A percentile compares a stretch with the other conserved stretches of the same genome.
Conservation (phyloP, 2,888 invertebrate species). For the Drosophila stalkeri region DNA sequence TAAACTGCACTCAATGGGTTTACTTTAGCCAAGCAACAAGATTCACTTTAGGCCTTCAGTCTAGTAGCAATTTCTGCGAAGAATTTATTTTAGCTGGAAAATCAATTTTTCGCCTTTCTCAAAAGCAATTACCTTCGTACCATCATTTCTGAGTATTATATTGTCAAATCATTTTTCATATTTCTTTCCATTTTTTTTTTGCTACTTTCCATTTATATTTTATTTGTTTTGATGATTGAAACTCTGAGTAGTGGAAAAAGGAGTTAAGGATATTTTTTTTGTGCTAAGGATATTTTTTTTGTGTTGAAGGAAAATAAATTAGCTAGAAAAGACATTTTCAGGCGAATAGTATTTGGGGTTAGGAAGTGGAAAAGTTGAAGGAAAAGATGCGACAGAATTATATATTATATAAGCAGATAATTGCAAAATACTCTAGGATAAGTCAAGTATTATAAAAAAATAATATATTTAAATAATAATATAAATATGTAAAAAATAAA, state of each 20-base stretch:
- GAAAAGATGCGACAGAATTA: background rate
- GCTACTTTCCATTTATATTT: background rate
- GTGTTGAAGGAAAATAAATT: background rate
- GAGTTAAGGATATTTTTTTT: background rate
- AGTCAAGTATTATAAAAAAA: too few species aligned
- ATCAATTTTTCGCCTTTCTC: constrained; percentile 9
- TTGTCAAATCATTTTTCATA: background rate
- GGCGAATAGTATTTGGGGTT: too few species aligned
- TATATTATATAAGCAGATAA: background rate
- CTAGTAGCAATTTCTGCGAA: constrained; percentile 10
- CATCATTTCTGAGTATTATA: background rate
- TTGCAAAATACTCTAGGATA: background rate
- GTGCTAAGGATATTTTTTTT: too few species aligned
- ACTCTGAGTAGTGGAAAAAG: background rate
- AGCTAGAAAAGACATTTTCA: background rate
- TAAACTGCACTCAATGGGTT: constrained; percentile 11
- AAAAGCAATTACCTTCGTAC: constrained; percentile 3
- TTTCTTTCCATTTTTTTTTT: too few species aligned
- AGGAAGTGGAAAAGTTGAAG: background rate
- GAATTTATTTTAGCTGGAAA: constrained; percentile 18
- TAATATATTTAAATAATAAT: too few species aligned
- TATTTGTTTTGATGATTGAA: background rate
- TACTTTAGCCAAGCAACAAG: constrained; percentile 18
- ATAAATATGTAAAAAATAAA: too few species aligned
- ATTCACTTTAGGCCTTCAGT: constrained; percentile 1